Evolutionary conservation across 2,797 vertebrate species (phyloP), one percentile per base, ranked within the genome.

Genomic region (Lepidocolaptes lacrymiger): DNA sequence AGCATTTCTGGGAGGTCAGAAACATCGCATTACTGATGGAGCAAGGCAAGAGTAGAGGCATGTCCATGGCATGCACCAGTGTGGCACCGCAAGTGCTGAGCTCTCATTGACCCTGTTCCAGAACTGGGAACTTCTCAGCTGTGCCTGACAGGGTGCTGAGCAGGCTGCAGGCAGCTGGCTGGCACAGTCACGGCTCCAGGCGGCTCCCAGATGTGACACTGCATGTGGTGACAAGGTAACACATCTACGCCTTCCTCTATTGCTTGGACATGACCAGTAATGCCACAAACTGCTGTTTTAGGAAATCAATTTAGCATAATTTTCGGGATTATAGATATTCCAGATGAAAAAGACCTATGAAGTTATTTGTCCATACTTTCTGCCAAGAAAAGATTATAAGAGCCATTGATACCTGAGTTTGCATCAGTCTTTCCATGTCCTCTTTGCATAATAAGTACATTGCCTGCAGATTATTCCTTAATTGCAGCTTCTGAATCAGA

Each of bases 31-130:
- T 72, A 39, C 58, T 12, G 3, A 5, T 36, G 21, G 11, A 85
- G 27, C 58, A 62, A 61, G 41, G 58, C 39, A 69, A 64, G 54
- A 41, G 41, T 78, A 78, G 62, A 80, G 32, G 23, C 30, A 56
- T 17, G 9, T n/a, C 27, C 43, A 32, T 0, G 0, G 10, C 12
- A 3, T 28, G 23, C 68, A 76, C 14, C 41, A 88, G 39, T 2
- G 4, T 49, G 51, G 3, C 34, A 21, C 63, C 48, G 79, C 26
- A 58, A 56, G 30, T 1, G 0, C 32, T 52, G 73, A 83, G 32
- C 27, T 90, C 22, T n/a, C 1, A 0, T 5, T 79, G 79, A 68
- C 27, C 12, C 41, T 56, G 10, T 48, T 92, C 43, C 61, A 74
- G 52, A 71, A 2, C 37, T 14, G 48, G 27, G 19, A 66, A 24